A percentile compares a stretch with the other conserved stretches of the same genome.
These are phyloP conservation scores for Steatocranus sp. DNA, from an alignment of 2,797 vertebrate genomes.

Conservation along the genomic window DNA sequence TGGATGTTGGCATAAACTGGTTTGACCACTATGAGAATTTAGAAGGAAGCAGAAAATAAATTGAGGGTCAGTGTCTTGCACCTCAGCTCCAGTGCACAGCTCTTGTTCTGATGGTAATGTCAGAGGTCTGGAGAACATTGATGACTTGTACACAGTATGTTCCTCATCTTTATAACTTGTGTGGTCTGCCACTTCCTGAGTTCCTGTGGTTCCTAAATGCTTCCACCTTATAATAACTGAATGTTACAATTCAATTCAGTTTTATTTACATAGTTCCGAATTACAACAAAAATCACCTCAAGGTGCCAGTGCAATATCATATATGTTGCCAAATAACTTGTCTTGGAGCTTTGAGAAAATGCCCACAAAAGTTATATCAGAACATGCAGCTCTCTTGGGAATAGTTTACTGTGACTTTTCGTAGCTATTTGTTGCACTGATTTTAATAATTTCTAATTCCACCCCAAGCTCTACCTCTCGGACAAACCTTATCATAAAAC, in stretches of 20 bases:
- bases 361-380: not conserved
- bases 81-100: not conserved
- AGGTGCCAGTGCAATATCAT: not conserved
- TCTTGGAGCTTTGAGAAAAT: not conserved
- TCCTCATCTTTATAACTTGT: too few species aligned
- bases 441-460: not conserved
- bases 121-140: accelerated
- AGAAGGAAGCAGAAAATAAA: not conserved
- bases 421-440: accelerated
- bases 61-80: not conserved
- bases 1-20: not conserved
- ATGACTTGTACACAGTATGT: too few species aligned
- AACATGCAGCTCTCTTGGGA: not conserved
- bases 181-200: too few species aligned
- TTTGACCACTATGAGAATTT: not conserved
- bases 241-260: too few species aligned
- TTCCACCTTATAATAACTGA: too few species aligned
- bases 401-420: not conserved
- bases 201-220: too few species aligned
- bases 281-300: too few species aligned
- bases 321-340: accelerated
- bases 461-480: accelerated
- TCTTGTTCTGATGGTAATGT: not conserved
- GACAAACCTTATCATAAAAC: not conserved
- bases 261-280: too few species aligned